These are phyloP conservation scores for Hypselothyrea guttata DNA, from an alignment of 2,888 invertebrate species.

Conservation along the genomic window DNA sequence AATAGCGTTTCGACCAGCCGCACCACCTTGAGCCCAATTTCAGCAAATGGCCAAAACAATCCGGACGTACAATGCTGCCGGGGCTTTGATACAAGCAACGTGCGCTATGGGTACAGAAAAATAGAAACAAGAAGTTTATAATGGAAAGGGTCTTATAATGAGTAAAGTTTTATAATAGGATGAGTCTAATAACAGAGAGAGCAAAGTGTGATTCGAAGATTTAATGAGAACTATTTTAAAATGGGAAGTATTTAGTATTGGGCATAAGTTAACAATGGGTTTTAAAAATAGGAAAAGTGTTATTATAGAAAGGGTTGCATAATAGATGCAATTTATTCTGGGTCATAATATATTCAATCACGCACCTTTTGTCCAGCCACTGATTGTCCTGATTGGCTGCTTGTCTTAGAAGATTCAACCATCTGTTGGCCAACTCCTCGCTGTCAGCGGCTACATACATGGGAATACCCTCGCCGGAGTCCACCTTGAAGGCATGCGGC, in stretches of 20 bases:
- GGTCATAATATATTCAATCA: constrained; percentile 26
- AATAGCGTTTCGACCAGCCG: constrained; percentile 95
- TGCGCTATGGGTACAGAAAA: constrained; percentile 84
- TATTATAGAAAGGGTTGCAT: no score
- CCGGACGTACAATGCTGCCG: constrained; percentile 90
- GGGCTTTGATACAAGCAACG: constrained; percentile 92
- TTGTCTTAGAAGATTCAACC: constrained; percentile 90
- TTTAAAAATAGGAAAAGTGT: no score
- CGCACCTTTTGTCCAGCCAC: constrained; percentile 85
- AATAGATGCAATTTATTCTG: no score
- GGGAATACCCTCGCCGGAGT: constrained; percentile 87
- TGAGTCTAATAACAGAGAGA: no score
- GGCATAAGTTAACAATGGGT: no score
- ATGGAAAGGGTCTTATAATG: no score
- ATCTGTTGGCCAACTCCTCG: constrained; percentile 87
- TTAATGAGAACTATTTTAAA: no score
- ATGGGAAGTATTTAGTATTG: no score
- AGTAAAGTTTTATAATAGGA: no score
- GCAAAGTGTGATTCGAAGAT: no score
- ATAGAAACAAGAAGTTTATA: constrained; percentile 8
- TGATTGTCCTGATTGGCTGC: constrained; percentile 88
- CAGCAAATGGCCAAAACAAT: constrained; percentile 96
- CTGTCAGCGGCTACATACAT: constrained; percentile 91
- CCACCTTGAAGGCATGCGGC: constrained; percentile 88
- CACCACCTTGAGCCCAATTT: constrained; percentile 93